These are phyloP conservation scores for Oreonectes daqikongensis DNA, from an alignment of 2,797 vertebrate species.

Conservation along the genomic window DNA sequence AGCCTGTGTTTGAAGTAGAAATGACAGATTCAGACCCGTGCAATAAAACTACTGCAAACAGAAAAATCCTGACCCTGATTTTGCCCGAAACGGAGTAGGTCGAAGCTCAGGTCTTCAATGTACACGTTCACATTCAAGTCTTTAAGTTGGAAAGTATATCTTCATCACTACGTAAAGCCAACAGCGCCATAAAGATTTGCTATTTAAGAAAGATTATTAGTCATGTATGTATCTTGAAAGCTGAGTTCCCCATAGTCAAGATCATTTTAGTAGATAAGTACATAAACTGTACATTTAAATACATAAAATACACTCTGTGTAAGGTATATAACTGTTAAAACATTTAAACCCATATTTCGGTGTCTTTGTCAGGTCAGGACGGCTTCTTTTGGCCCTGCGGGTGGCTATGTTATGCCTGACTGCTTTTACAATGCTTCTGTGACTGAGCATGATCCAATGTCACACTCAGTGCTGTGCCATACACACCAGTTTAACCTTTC, in stretches of 20 bases:
- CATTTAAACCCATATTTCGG: constrained; percentile 26
- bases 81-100: background rate
- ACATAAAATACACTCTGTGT: background rate
- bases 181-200: too few relatives aligned
- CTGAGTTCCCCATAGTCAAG: too few relatives aligned
- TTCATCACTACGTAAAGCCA: too few relatives aligned
- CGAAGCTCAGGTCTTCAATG: background rate
- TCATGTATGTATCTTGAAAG: too few relatives aligned
- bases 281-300: too few relatives aligned
- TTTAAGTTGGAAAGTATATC: too few relatives aligned
- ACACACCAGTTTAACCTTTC: constrained; percentile 65
- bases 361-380: constrained; percentile 33
- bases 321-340: background rate
- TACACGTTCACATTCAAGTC: too few relatives aligned
- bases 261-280: too few relatives aligned
- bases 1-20: constrained; percentile 40
- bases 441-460: constrained; percentile 48
- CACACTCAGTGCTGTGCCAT: constrained; percentile 60
- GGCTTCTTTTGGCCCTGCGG: constrained; percentile 54
- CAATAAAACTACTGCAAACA: constrained; percentile 22
- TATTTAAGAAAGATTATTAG: too few relatives aligned
- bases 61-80: constrained; percentile 17
- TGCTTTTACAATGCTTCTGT: constrained; percentile 60
- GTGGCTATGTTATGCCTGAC: constrained; percentile 53
- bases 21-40: constrained; percentile 25